These are phyloP conservation scores for Scaptomyza parva DNA, from an alignment of 2,888 invertebrate genomes.

Conservation along the genomic window DNA sequence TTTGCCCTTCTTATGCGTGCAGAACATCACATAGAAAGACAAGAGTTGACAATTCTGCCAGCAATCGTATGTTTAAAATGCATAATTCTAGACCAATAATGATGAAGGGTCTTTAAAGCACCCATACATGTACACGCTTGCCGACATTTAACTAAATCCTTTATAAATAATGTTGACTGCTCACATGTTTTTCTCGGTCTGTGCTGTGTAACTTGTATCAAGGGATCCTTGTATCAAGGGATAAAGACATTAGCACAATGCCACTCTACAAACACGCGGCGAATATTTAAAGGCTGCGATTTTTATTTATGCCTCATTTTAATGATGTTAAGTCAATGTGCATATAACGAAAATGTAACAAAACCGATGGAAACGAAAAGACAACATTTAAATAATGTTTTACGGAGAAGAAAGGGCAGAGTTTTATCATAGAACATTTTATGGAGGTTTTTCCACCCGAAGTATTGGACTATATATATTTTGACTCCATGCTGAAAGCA, in stretches of 20 bases:
- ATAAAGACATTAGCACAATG: conserved; percentile 63
- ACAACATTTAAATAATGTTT: neutral
- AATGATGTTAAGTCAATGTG: conserved; percentile 81
- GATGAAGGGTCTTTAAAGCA: conserved; percentile 70
- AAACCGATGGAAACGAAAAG: conserved; percentile 19
- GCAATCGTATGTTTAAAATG: conserved; percentile 82
- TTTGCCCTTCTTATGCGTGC: conserved; percentile 1
- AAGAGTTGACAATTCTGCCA: conserved; percentile 77
- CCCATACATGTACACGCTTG: conserved; percentile 45
- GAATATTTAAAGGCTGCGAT: conserved; percentile 61
- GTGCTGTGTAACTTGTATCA: neutral
- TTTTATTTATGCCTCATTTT: conserved; percentile 80
- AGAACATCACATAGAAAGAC: conserved; percentile 41
- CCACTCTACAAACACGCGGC: conserved; percentile 43
- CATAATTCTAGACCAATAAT: conserved; percentile 82
- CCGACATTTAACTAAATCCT: conserved; percentile 80
- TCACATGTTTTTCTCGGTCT: conserved; percentile 1
- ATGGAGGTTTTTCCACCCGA: conserved; percentile 61
- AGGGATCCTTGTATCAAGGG: conserved; percentile 55
- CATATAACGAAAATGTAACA: conserved; percentile 69
- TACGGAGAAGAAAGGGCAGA: neutral
- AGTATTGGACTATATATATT: conserved; percentile 45
- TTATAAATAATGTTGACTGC: conserved; percentile 75
- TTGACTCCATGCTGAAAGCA: conserved; percentile 63
- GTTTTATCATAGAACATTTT: too few species aligned